These are phyloP conservation scores for Pygoscelis antarcticus DNA, from an alignment of 2,113 vertebrate genomes.

Conservation along the genomic window DNA sequence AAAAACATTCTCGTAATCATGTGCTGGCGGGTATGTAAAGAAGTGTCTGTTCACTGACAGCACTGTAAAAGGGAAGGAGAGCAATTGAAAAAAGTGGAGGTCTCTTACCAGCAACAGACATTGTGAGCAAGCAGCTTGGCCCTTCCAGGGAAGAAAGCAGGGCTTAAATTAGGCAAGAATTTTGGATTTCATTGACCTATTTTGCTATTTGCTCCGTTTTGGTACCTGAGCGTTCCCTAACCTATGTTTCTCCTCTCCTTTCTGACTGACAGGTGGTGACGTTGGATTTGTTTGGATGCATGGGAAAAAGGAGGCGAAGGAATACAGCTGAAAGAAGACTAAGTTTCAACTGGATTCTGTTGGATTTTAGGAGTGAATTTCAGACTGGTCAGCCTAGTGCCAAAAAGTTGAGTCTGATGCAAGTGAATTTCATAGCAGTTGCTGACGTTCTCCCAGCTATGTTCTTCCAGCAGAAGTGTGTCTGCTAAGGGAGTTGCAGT, in stretches of 20 bases:
- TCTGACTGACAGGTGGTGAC: neutral
- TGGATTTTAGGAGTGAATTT: neutral
- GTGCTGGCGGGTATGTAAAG: neutral
- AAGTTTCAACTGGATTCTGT: neutral
- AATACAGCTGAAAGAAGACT: neutral
- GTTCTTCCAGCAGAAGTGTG: neutral
- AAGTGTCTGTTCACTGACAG: neutral
- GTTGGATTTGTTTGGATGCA: neutral
- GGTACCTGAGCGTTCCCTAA: neutral
- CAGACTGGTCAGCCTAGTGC: constrained; percentile 18
- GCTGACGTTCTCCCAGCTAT: neutral
- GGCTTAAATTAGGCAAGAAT: neutral
- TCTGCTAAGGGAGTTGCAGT: neutral
- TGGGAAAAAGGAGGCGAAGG: neutral
- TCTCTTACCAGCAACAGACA: neutral
- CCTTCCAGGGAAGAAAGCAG: neutral
- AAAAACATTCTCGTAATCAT: neutral
- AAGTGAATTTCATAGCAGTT: constrained; percentile 6
- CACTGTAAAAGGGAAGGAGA: neutral
- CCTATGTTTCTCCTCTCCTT: neutral
- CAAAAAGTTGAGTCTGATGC: neutral
- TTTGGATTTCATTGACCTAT: neutral
- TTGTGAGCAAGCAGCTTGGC: neutral
- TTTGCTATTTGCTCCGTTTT: neutral
- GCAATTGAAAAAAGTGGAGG: neutral